phyloP scores from a whole-genome alignment of 2,797 vertebrate species.

The Mus spretus region DNA sequence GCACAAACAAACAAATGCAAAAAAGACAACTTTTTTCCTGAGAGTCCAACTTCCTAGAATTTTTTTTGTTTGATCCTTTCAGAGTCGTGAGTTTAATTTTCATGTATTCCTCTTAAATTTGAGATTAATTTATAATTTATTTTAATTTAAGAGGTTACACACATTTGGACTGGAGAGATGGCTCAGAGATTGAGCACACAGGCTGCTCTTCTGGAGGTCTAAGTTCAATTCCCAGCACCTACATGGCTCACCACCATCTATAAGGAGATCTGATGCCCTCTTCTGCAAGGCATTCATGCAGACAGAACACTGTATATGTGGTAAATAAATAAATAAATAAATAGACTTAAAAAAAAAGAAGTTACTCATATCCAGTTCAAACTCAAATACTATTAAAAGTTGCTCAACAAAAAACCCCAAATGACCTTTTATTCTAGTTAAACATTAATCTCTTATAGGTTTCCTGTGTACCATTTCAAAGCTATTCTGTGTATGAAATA shows the following conservation, averaged over 20 bases:
- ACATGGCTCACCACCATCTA: neutral
- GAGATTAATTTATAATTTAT: slow-evolving; percentile 51
- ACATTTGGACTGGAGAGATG: neutral
- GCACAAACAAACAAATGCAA: neutral
- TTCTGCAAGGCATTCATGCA: neutral
- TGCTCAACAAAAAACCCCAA: neutral
- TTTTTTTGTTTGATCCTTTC: slow-evolving; percentile 48
- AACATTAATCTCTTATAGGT: neutral
- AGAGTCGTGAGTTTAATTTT: slow-evolving; percentile 23
- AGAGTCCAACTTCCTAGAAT: slow-evolving; percentile 15
- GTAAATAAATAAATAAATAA: neutral
- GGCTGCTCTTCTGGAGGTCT: neutral
- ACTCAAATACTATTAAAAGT: slow-evolving; percentile 43
- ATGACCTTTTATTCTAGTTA: neutral
- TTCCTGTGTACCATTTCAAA: slow-evolving; percentile 50
- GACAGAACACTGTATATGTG: neutral
- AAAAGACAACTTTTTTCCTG: neutral
- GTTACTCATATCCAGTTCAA: slow-evolving; percentile 25
- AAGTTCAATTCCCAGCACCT: neutral
- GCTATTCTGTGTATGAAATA: slow-evolving; percentile 5
- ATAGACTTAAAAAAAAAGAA: neutral
- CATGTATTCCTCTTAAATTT: slow-evolving; percentile 46
- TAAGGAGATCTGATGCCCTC: neutral
- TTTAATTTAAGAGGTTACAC: slow-evolving; percentile 31
- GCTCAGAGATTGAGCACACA: neutral